These are phyloP conservation scores for Karalla daura DNA, from an alignment of 2,797 vertebrate species.

Conservation along the genomic window DNA sequence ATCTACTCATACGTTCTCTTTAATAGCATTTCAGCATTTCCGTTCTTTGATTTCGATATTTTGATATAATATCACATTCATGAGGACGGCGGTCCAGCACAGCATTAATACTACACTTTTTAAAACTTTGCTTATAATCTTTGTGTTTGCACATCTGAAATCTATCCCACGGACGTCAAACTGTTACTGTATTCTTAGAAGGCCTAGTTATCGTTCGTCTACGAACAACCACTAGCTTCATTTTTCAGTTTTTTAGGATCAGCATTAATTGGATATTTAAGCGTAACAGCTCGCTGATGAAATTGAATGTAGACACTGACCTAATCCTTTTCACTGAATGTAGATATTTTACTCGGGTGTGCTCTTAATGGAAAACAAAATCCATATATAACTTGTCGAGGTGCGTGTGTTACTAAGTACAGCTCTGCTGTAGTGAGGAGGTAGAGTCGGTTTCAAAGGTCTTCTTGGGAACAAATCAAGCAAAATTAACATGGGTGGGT, in stretches of 20 bases:
- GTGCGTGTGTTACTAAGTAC: no score
- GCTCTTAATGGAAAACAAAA: neutral
- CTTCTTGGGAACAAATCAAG: no score
- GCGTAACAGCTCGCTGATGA: neutral
- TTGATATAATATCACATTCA: neutral
- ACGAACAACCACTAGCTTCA: neutral
- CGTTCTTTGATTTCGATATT: neutral
- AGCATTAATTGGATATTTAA: neutral
- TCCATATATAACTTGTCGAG: neutral
- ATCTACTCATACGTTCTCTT: slow-evolving; percentile 12
- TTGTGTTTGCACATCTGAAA: slow-evolving; percentile 15
- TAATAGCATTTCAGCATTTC: slow-evolving; percentile 6
- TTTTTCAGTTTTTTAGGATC: neutral
- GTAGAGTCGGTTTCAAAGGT: no score
- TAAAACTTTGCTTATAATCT: neutral
- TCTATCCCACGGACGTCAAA: neutral
- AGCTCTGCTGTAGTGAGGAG: no score
- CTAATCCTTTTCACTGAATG: neutral
- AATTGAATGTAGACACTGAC: neutral
- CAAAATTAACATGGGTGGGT: no score
- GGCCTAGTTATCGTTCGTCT: neutral
- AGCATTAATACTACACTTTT: slow-evolving; percentile 2
- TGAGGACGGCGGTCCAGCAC: neutral
- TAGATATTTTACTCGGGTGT: neutral
- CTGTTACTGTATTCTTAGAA: neutral